Percentiles rank a stretch among this genome's conserved stretches.
Conservation (phyloP, 2,888 invertebrate genomes). For the Busseola fusca region DNA sequence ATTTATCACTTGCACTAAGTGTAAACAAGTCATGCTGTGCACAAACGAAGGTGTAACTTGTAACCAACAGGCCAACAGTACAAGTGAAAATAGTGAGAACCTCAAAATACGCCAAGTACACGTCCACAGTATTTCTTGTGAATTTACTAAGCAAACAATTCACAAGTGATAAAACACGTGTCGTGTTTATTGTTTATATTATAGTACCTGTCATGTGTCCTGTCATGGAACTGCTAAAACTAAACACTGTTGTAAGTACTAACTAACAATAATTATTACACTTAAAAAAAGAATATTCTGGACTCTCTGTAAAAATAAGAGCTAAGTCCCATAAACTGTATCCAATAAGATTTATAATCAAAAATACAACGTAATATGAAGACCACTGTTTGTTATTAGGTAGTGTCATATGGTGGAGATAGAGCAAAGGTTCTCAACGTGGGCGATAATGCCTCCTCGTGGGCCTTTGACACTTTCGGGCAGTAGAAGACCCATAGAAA, state of each 20-base stretch:
- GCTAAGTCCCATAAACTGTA: background rate
- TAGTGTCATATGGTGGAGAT: too few species aligned
- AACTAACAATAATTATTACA: background rate
- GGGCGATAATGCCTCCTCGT: too few species aligned
- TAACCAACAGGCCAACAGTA: background rate
- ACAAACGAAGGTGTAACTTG: conserved; percentile 42
- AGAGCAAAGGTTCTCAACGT: too few species aligned
- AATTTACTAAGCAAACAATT: conserved; percentile 36
- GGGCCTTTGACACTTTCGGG: too few species aligned
- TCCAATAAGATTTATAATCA: background rate
- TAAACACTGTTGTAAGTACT: background rate
- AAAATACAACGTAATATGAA: background rate
- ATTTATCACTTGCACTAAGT: conserved; percentile 24
- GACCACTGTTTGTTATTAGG: background rate
- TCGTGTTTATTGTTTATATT: conserved; percentile 14
- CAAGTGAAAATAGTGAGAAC: conserved; percentile 20
- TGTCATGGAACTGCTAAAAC: conserved; percentile 1
- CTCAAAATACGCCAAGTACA: conserved; percentile 8
- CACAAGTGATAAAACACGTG: conserved; percentile 44
- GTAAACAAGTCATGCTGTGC: conserved; percentile 36
- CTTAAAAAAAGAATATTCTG: background rate
- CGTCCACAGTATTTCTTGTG: conserved; percentile 6
- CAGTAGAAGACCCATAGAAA: too few species aligned
- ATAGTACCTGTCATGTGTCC: background rate
- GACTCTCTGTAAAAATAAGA: background rate